Percentiles rank a stretch among this genome's conserved stretches.
Evolutionary conservation across 35 echinoderm and acorn worm genomes (phyloP).

Genomic region (Strongylocentrotus purpuratus): DNA sequence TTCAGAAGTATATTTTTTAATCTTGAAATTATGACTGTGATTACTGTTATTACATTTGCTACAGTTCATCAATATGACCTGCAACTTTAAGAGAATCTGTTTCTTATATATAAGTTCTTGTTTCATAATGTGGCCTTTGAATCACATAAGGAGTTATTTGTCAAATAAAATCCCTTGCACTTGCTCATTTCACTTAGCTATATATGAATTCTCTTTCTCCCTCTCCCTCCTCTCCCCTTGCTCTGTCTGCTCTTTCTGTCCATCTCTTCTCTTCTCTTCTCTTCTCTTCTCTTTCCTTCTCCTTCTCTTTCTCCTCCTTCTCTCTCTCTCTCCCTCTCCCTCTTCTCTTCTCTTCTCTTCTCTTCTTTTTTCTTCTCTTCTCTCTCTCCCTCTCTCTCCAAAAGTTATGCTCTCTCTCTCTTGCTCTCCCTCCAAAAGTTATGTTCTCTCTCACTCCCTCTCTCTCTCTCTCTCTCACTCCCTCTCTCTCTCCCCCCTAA

Average conservation of each 20-base stretch:
- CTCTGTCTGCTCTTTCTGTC: neutral
- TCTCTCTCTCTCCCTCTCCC: neutral
- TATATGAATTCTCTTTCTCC: too few species aligned
- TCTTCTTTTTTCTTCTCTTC: neutral
- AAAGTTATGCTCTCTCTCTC: neutral
- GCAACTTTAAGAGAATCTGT: neutral
- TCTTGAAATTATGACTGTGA: neutral
- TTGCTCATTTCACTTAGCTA: too few species aligned
- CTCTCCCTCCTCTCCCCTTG: too few species aligned
- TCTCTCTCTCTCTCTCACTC: neutral
- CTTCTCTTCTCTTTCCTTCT: neutral
- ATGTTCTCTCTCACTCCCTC: too few species aligned
- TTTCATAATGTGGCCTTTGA: neutral
- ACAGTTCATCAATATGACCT: neutral
- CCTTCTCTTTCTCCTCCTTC: neutral
- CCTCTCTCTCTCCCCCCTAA: neutral
- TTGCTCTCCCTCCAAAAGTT: too few species aligned
- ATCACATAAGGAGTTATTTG: neutral
- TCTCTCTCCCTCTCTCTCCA: neutral
- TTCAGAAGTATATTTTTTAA: neutral
- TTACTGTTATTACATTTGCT: neutral
- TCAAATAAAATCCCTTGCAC: too few species aligned
- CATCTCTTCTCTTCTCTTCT: neutral
- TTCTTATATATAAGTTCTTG: neutral
- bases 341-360: neutral